Base-by-base conservation (phyloP, 2,113 vertebrate genomes). In the Gnathonemus echidnorhynchus region DNA sequence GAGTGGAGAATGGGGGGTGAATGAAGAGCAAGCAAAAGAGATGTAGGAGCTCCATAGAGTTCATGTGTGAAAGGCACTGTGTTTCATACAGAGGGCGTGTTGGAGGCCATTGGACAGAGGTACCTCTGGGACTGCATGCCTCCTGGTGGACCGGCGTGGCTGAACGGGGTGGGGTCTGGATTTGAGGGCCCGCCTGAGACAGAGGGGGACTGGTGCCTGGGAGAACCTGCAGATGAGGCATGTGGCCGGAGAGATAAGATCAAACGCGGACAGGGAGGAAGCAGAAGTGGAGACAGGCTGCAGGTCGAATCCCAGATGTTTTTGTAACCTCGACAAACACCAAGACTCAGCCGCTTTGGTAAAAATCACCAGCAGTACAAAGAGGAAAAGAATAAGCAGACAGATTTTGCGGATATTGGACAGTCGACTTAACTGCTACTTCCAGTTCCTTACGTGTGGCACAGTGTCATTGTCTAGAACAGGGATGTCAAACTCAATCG, bases 111-210 rank as follows among this genome's bases (percentile, higher is more conserved):
- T 19, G 17, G 56, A 45, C 35, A 49, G 53, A 42, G 19, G 95
- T 94, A 98, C 97, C 97, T 97, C 87, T 96, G 95, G 27, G 94
- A 88, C 74, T 96, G 96, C 77, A 96, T 94, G 1, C 95, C 96
- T 86, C 97, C 98, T 53, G 97, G 96, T 89, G 96, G 95, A 90
- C 9, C 90, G 85, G 88, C 94, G 88, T 95, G 95, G 89, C 92
- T 95, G 88, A 96, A 96, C 0, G 95, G 95, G 90, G 91, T 93
- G 39, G 95, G 91, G 45, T 48, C 94, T 21, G 95, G 91, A 86
- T 95, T 92, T 48, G 93, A 91, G 89, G 95, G 91, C 89, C 94
- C 94, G 19, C 92, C 93, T 1, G 96, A 91, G 49, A 95, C 89
- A 0, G 95, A 46, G 7, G 96, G 92, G 52, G 94, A 95, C 89